These are phyloP conservation scores for Channa maculata DNA, from an alignment of 2,113 vertebrate genomes.

Conservation along the genomic window DNA sequence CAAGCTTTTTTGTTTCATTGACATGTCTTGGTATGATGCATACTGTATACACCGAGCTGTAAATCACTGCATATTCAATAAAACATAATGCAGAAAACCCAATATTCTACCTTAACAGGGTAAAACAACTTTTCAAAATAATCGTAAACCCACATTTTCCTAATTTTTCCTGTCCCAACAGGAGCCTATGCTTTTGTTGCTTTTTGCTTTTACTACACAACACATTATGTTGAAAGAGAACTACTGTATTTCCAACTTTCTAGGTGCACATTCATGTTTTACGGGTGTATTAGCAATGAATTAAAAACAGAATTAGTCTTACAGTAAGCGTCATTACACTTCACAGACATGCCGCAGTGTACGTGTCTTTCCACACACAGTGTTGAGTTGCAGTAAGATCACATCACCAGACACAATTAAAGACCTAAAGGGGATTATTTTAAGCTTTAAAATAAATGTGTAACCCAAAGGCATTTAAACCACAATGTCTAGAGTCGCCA, in stretches of 20 bases:
- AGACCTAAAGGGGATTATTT: slow-evolving; percentile 53
- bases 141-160: neutral
- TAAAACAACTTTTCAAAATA: too few species aligned
- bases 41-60: neutral
- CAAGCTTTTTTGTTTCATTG: too few species aligned
- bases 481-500: slow-evolving; percentile 15
- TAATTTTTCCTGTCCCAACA: neutral
- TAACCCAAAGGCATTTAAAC: slow-evolving; percentile 44
- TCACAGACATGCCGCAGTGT: slow-evolving; percentile 34
- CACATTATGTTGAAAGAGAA: neutral
- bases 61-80: neutral
- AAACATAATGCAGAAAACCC: too few species aligned
- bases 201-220: neutral
- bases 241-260: too few species aligned
- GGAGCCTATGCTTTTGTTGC: too few species aligned
- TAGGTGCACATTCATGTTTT: neutral
- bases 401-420: slow-evolving; percentile 61
- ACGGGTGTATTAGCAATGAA: slow-evolving; percentile 15
- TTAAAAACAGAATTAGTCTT: slow-evolving; percentile 25
- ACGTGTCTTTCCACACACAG: slow-evolving; percentile 50
- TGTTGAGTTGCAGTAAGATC: slow-evolving; percentile 65
- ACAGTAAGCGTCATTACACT: slow-evolving; percentile 26
- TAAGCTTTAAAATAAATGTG: slow-evolving; percentile 64
- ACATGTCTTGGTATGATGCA: too few species aligned
- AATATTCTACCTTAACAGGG: neutral